Evolutionary conservation across 2,113 vertebrate genomes (phyloP), one percentile per base, ranked within the genome.

Genomic region (Stegostoma tigrinum): DNA sequence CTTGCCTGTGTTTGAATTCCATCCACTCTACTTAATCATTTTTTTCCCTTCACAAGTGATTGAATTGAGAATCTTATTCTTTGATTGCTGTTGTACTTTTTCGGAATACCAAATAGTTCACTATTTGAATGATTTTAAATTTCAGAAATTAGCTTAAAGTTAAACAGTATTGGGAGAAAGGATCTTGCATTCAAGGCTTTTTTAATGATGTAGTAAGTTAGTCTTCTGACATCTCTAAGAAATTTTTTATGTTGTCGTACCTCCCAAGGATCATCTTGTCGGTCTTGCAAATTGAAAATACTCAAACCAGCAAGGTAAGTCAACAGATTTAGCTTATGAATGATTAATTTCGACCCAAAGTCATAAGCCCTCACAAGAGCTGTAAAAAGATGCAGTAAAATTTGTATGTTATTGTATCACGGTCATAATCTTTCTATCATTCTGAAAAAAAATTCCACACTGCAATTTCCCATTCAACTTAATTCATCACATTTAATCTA

Each of bases 171-270:
- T 67, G 34, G 64, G 64, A 21, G 1, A 67, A 66, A 94, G 17
- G 19, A 67, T 38, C 34, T 21, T 67, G 61, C 61, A 61, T 93
- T 93, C 66, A 66, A 38, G 66, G 15, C 86, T 30, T 90, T 42
- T 94, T 6, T 94, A 38, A 66, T 66, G 23, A 94, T 67, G 23
- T 21, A 94, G 42, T 42, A 48, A 30, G 4, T 67, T 67, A 67
- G 64, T 94, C 17, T 67, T 42, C 61, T 94, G 90, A 94, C 90
- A 94, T 94, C 38, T 67, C 64, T 94, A 10, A 94, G 61, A 67
- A 94, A 66, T 67, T 94, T 67, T 94, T 64, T 67, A n/a, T 21
- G 14, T 94, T 23, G n/a, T 19, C n/a, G 14, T 94, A 67, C 61
- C n/a, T 23, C 17, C 61, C 61, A 94, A 94, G 67, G 64, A 94